Evolutionary conservation across 2,888 invertebrate species (phyloP), one percentile per base, ranked within the genome.

Genomic region (Melinaea marsaeus): DNA sequence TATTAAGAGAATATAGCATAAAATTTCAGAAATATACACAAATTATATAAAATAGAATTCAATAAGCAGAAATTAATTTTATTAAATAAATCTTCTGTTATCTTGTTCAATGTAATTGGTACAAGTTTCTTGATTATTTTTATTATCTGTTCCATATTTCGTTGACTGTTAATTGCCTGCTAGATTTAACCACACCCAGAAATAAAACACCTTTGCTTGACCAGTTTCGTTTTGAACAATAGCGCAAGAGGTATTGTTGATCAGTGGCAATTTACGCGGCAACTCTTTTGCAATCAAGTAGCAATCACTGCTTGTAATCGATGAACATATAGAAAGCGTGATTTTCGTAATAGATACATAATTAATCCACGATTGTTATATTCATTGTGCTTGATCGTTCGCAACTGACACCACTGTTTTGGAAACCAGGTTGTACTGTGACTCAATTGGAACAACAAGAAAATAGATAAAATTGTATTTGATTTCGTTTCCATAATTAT

Each of bases 171-270:
- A 58, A 65, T 68, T 68, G 61, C 55, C 11, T 57, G 13, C n/a
- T 33, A 63, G 58, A 64, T 71, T 66, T 62, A 65, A 65, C 64
- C 68, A 69, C 72, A 67, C 68, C 71, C 70, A 66, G 69, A 67
- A 72, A 71, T 71, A 69, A 69, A 71, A 74, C 72, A 71, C 79
- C 81, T 81, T 82, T 80, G 79, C 13, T 63, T 60, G 77, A 78
- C 79, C 82, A 77, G 84, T 85, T 83, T 83, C 83, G 83, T 84
- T 81, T 79, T 79, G 74, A 78, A 81, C 79, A 81, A 80, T 77
- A 79, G 80, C 77, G 74, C 79, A 77, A 79, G 65, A 57, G 51
- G 81, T 78, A 85, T 87, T 87, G 84, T 86, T 83, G 75, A 74
- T 72, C 78, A 74, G 77, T 75, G 75, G 77, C 78, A 77, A 83